Evolutionary conservation across 2,888 invertebrate genomes (phyloP).

Genomic region (Rosalia funebris): DNA sequence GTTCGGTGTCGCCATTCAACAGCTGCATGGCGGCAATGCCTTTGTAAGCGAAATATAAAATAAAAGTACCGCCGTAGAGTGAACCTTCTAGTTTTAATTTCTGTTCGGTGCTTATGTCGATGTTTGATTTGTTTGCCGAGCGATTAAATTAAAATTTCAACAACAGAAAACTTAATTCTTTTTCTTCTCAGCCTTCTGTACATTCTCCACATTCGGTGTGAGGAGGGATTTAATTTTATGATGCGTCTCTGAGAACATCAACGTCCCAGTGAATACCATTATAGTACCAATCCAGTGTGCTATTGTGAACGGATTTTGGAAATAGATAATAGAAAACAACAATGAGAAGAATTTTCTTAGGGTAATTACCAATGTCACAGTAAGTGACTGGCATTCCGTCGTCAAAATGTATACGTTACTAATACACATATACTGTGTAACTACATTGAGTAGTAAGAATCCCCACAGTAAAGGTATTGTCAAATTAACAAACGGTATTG

Average conservation of each 20-base stretch:
- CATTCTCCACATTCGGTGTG: background rate
- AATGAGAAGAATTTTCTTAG: constrained; percentile 94
- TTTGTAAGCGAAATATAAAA: too few relatives aligned
- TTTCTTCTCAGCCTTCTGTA: constrained; percentile 6
- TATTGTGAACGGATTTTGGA: constrained; percentile 91
- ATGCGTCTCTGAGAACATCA: constrained; percentile 59
- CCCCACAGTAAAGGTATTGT: constrained; percentile 79
- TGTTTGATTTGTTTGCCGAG: too few relatives aligned
- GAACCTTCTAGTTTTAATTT: too few relatives aligned
- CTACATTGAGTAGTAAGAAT: constrained; percentile 82
- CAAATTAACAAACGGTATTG: constrained; percentile 71
- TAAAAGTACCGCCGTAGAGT: too few relatives aligned
- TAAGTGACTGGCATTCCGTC: constrained; percentile 92
- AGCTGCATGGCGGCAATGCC: too few relatives aligned
- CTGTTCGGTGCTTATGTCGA: too few relatives aligned
- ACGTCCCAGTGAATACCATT: constrained; percentile 91
- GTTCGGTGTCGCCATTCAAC: too few relatives aligned
- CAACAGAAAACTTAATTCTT: too few relatives aligned
- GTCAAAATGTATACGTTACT: constrained; percentile 94
- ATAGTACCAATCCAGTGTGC: constrained; percentile 92
- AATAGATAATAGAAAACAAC: constrained; percentile 94
- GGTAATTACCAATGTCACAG: constrained; percentile 95
- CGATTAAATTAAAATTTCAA: too few relatives aligned
- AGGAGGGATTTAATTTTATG: constrained; percentile 27
- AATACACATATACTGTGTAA: constrained; percentile 94